phyloP scores from a whole-genome alignment of 2,797 vertebrate species.

The Calcarius lapponicus region DNA sequence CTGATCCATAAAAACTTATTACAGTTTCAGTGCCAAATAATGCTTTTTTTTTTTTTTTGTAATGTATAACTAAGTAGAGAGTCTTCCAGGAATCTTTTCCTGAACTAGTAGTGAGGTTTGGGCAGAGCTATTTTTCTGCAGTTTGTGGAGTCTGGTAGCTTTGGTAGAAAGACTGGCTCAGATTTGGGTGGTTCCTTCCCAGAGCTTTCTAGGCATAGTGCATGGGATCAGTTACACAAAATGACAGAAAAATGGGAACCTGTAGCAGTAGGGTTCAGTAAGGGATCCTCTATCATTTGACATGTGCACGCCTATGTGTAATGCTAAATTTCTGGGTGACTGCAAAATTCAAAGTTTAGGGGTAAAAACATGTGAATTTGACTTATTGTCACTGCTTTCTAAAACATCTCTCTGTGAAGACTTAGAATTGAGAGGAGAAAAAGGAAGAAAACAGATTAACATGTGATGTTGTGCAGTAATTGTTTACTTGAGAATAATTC shows the following conservation, averaged over 20 bases:
- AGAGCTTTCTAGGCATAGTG: not conserved
- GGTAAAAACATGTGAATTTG: not conserved
- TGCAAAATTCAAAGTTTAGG: not conserved
- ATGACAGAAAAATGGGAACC: not conserved
- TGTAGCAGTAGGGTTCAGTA: not conserved
- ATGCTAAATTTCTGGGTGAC: not conserved
- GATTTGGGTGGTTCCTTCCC: not conserved
- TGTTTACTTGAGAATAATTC: not conserved
- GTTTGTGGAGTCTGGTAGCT: not conserved
- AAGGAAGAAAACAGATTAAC: not conserved
- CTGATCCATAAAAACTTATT: not conserved
- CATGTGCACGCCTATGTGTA: rapidly evolving
- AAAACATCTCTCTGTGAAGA: not conserved
- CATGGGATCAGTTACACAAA: not conserved
- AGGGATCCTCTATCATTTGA: not conserved
- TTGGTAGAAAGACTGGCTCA: not conserved
- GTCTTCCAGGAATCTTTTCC: not conserved
- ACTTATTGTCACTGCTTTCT: not conserved
- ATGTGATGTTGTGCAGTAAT: not conserved
- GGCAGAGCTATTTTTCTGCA: not conserved
- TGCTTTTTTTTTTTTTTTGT: not conserved
- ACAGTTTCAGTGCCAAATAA: not conserved
- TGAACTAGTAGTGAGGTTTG: not conserved
- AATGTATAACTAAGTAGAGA: not conserved
- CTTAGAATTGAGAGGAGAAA: not conserved